Percentiles rank a stretch among this genome's conserved stretches.
These are phyloP conservation scores for Acanthacorydalis orientalis DNA, from an alignment of 2,888 invertebrate species.

Conservation along the genomic window DNA sequence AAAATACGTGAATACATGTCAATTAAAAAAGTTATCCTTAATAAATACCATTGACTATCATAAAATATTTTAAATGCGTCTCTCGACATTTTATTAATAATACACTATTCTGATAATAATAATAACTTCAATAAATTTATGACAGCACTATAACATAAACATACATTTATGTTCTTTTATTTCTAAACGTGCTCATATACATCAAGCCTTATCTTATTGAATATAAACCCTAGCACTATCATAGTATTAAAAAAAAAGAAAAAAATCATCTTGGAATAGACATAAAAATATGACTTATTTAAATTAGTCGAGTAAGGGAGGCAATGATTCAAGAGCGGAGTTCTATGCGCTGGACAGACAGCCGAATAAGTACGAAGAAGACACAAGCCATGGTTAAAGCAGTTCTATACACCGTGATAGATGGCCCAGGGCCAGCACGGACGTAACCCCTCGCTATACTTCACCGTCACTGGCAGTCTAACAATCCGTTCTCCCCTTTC, in stretches of 20 bases:
- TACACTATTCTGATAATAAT: not conserved
- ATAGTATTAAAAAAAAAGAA: too few relatives aligned
- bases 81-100: not conserved
- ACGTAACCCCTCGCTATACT: not conserved
- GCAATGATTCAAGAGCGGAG: constrained; percentile 1
- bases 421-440: not conserved
- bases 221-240: too few relatives aligned
- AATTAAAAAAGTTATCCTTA: too few relatives aligned
- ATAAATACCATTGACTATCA: not conserved
- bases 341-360: not conserved
- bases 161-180: too few relatives aligned
- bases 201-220: too few relatives aligned
- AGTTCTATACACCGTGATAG: not conserved
- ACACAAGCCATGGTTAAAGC: not conserved
- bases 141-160: too few relatives aligned
- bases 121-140: too few relatives aligned
- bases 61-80: not conserved
- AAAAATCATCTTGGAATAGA: not conserved
- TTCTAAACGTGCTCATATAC: too few relatives aligned
- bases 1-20: too few relatives aligned
- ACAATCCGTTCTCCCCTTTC: not conserved
- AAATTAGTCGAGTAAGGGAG: not conserved
- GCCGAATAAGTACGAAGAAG: not conserved
- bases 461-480: not conserved
- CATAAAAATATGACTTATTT: constrained; percentile 1